These are phyloP conservation scores for Pherbina coryleti DNA, from an alignment of 2,888 invertebrate genomes.

Conservation along the genomic window DNA sequence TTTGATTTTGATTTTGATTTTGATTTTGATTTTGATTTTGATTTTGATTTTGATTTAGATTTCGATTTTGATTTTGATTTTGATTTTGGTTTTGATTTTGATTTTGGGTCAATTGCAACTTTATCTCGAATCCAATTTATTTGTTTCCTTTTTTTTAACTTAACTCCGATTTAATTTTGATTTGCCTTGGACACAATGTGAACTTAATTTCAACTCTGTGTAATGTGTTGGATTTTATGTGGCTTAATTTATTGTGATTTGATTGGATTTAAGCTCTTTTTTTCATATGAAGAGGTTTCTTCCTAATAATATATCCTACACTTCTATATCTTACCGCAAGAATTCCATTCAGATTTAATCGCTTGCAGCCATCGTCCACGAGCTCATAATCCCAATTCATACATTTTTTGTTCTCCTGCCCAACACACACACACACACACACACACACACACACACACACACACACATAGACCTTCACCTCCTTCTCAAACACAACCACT, in stretches of 20 bases:
- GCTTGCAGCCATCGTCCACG: neutral
- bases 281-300: neutral
- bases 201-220: neutral
- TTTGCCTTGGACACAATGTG: too few relatives aligned
- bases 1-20: too few relatives aligned
- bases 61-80: too few relatives aligned
- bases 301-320: neutral
- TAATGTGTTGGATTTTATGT: neutral
- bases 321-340: neutral
- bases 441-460: neutral
- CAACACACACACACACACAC: neutral
- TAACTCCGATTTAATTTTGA: too few relatives aligned
- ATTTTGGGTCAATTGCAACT: too few relatives aligned
- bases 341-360: neutral
- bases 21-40: too few relatives aligned
- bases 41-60: too few relatives aligned
- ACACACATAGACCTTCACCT: neutral
- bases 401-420: neutral
- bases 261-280: neutral
- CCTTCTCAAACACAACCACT: neutral
- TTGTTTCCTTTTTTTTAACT: too few relatives aligned
- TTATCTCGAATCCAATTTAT: too few relatives aligned
- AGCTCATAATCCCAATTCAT: conserved; percentile 6
- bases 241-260: neutral
- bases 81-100: too few relatives aligned